Conservation (phyloP, 2,888 invertebrate genomes). For the Eristalis arbustorum region DNA sequence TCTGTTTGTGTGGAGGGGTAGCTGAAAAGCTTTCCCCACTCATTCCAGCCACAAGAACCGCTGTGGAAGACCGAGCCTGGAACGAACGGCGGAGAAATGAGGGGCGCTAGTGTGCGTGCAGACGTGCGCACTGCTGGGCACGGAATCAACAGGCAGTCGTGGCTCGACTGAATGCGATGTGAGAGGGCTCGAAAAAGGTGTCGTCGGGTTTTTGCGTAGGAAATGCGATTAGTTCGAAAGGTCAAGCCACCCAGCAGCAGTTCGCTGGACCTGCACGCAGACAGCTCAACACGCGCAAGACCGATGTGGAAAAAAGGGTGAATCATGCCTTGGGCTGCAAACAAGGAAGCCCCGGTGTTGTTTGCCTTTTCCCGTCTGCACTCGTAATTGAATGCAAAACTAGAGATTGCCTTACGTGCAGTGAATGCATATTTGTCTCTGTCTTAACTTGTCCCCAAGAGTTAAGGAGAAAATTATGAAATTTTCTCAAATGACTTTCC, state of each 20-base stretch:
- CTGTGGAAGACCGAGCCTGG: constrained; percentile 30
- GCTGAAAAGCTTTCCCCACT: constrained; percentile 27
- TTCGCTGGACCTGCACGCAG: constrained; percentile 22
- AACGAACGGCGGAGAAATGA: constrained; percentile 6
- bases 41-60: constrained; percentile 51
- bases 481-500: neutral
- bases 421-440: constrained; percentile 10
- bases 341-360: constrained; percentile 2
- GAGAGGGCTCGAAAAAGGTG: constrained; percentile 64
- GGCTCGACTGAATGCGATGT: constrained; percentile 47
- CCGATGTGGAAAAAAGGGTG: constrained; percentile 24
- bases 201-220: constrained; percentile 50
- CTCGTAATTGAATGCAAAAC: constrained; percentile 19
- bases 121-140: constrained; percentile 41
- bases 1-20: constrained; percentile 47
- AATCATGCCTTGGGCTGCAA: neutral
- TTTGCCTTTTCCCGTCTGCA: neutral
- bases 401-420: neutral
- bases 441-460: constrained; percentile 20
- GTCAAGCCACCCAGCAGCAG: constrained; percentile 60
- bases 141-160: constrained; percentile 68
- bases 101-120: neutral
- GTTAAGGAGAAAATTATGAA: constrained; percentile 2
- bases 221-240: constrained; percentile 64
- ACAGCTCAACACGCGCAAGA: constrained; percentile 53